Evolutionary conservation across 2,113 vertebrate genomes (phyloP), one percentile per base, ranked within the genome.

Genomic region (Pomatorhinus ruficollis): DNA sequence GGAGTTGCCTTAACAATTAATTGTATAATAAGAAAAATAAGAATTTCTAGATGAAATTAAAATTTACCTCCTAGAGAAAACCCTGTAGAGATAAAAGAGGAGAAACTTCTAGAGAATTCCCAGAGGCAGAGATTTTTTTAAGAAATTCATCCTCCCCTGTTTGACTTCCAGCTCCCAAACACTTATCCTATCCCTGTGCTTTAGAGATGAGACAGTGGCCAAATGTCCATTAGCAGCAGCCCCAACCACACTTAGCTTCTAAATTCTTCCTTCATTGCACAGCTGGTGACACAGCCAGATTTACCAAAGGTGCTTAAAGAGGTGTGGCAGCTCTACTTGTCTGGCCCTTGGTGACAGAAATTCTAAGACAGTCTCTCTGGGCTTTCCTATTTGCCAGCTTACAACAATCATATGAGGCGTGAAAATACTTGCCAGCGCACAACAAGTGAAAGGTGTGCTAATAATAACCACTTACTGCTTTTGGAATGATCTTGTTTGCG

Each of bases 61-160:
- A 77, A 72, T 93, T 89, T 89, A 87, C 59, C 37, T 94, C 77
- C 82, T 90, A 75, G 47, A 90, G 81, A 88, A 93, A 86, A 27
- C 18, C n/a, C 53, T 60, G 40, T 37, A 54, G 45, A 92, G 35
- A 59, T 89, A 85, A 90, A 84, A 90, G 82, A 89, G 60, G 45
- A 82, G 60, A 78, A 3, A 4, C 33, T 87, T 54, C 40, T 68
- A 35, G 45, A 87, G 42, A 94, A 63, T 9, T 56, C 44, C 79
- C 53, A 75, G 50, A 68, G 61, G 88, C 69, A 84, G 78, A 25
- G 9, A 33, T 24, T 79, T 22, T 64, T 81, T 65, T 44, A 65
- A 88, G 54, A 90, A 72, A 93, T 52, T 70, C 16, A 49, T 57
- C 40, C 27, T 83, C 18, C 21, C 7, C n/a, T 53, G 4, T 86